A percentile compares a stretch with the other conserved stretches of the same genome.
phyloP scores from a whole-genome alignment of 37 sponge, comb jelly and placozoan genomes.

The Chondrosia reniformis region DNA sequence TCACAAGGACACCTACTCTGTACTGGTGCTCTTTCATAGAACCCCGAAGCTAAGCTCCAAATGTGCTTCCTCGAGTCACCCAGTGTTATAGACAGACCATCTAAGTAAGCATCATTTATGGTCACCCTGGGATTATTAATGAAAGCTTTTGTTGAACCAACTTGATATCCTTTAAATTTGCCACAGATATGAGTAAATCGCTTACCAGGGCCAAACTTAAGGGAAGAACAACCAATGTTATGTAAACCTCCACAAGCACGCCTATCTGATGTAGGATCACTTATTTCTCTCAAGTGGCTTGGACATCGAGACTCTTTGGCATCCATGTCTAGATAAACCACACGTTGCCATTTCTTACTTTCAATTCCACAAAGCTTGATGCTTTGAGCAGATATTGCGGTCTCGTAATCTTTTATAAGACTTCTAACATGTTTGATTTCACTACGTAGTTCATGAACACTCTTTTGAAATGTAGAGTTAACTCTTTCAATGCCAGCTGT shows the following conservation, averaged over 20 bases:
- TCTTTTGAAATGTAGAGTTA: not conserved
- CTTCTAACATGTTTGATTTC: not conserved
- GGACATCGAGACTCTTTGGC: not conserved
- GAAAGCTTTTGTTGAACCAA: conserved; percentile 1
- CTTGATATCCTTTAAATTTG: not conserved
- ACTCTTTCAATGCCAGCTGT: not conserved
- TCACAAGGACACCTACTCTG: not conserved
- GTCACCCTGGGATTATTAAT: not conserved
- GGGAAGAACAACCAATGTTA: not conserved
- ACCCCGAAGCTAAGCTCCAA: conserved; percentile 11
- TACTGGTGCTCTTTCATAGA: not conserved
- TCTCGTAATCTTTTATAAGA: too few species aligned
- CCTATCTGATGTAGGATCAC: not conserved
- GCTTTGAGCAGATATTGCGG: not conserved
- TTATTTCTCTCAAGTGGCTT: not conserved
- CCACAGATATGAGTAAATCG: not conserved
- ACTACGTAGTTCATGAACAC: not conserved
- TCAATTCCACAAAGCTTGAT: not conserved
- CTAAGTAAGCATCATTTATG: conserved; percentile 21
- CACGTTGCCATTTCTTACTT: not conserved
- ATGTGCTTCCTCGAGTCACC: conserved; percentile 24
- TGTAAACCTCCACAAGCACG: not conserved
- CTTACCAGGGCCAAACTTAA: not conserved
- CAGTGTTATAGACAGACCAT: conserved; percentile 28
- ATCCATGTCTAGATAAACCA: too few species aligned